These are phyloP conservation scores for Eubasilissa splendida DNA, from an alignment of 2,888 invertebrate species.

Conservation along the genomic window DNA sequence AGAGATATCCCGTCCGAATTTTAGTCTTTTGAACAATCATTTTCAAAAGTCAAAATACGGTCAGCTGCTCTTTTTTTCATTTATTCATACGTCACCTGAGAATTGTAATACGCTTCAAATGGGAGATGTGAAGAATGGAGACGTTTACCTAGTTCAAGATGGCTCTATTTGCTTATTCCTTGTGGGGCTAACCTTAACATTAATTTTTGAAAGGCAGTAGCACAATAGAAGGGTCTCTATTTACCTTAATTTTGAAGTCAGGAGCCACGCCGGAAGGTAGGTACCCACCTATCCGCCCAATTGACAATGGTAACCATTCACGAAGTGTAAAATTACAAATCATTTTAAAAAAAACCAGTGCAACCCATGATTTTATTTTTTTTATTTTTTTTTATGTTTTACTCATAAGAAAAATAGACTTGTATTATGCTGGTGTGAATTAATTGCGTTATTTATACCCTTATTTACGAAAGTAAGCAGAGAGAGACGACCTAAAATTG, in stretches of 20 bases:
- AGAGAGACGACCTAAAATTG: too few relatives aligned
- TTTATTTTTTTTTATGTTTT: neutral
- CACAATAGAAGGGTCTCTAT: conserved; percentile 41
- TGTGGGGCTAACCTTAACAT: conserved; percentile 49
- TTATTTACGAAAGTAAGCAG: too few relatives aligned
- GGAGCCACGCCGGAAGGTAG: conserved; percentile 37
- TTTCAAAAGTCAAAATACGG: conserved; percentile 43
- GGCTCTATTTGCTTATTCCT: conserved; percentile 51
- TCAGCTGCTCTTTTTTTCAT: conserved; percentile 32
- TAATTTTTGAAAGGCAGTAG: conserved; percentile 44
- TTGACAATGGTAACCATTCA: conserved; percentile 51
- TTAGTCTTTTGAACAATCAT: conserved; percentile 6
- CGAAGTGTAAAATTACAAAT: conserved; percentile 54
- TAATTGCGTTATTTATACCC: too few relatives aligned
- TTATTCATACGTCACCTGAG: conserved; percentile 28
- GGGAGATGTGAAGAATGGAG: conserved; percentile 9
- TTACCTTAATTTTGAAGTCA: conserved; percentile 51
- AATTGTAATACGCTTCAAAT: conserved; percentile 40
- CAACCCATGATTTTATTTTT: neutral
- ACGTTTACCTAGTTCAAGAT: conserved; percentile 28
- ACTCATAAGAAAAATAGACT: too few relatives aligned
- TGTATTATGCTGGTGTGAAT: too few relatives aligned
- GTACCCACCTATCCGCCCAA: conserved; percentile 29
- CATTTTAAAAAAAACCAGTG: conserved; percentile 43
- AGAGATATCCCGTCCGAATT: conserved; percentile 30